Percentiles rank a stretch among this genome's conserved stretches.
phyloP scores from a whole-genome alignment of 2,888 invertebrate genomes.

The Temnothorax ravouxi region DNA sequence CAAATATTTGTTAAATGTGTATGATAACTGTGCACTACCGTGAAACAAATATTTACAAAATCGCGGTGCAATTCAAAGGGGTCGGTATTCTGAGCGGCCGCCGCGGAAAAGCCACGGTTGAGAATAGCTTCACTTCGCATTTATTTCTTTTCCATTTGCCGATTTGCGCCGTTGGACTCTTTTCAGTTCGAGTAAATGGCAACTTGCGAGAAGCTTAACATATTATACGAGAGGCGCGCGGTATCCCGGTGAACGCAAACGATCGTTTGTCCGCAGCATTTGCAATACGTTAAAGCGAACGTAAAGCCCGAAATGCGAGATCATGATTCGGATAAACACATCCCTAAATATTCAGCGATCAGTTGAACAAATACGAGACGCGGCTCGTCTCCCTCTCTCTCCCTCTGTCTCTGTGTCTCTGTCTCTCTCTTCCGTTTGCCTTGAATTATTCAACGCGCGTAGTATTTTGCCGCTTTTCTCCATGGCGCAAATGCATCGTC shows the following conservation, averaged over 20 bases:
- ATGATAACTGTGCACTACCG: background rate
- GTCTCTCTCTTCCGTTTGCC: conserved; percentile 8
- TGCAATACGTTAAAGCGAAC: conserved; percentile 39
- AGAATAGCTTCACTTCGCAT: background rate
- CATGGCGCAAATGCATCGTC: conserved; percentile 34
- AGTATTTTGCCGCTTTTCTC: conserved; percentile 62
- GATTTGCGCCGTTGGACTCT: background rate
- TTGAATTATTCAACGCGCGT: conserved; percentile 70
- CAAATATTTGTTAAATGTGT: background rate
- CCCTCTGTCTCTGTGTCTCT: too few relatives aligned
- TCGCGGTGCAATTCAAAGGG: background rate
- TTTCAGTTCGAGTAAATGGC: conserved; percentile 12
- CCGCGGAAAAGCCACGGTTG: background rate
- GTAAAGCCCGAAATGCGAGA: conserved; percentile 62
- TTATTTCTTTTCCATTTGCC: background rate
- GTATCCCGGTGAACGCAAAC: conserved; percentile 33
- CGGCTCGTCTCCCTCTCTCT: conserved; percentile 2
- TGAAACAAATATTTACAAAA: background rate
- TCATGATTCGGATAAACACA: conserved; percentile 77
- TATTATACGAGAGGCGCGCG: conserved; percentile 2
- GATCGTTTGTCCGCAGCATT: conserved; percentile 5
- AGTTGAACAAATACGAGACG: conserved; percentile 64
- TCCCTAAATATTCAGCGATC: conserved; percentile 78
- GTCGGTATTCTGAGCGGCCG: background rate
- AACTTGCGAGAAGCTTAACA: conserved; percentile 22